phyloP scores from a whole-genome alignment of 2,888 invertebrate species.

The Trachelus troglodyta region DNA sequence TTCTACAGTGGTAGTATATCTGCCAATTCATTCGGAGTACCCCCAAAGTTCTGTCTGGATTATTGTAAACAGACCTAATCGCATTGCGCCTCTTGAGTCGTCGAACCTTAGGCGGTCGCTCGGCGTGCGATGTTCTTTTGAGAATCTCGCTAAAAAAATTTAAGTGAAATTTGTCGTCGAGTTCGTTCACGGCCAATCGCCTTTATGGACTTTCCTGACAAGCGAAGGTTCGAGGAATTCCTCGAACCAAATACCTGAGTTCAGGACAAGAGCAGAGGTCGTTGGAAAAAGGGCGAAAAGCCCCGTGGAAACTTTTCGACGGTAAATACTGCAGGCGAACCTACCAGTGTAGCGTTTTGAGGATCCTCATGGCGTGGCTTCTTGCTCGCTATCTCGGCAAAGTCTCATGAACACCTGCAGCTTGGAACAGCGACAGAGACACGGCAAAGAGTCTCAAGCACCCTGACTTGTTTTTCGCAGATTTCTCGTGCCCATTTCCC shows the following conservation, averaged over 20 bases:
- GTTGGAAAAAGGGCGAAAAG: background rate
- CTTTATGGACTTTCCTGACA: background rate
- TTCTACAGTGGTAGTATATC: background rate
- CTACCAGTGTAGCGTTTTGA: conserved; percentile 65
- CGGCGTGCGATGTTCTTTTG: conserved; percentile 34
- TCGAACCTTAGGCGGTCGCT: conserved; percentile 44
- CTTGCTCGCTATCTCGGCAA: conserved; percentile 15
- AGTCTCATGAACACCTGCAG: conserved; percentile 33
- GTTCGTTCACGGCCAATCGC: background rate
- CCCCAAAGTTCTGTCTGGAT: background rate
- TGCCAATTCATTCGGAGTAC: background rate
- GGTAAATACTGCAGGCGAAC: conserved; percentile 29
- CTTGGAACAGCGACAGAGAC: conserved; percentile 17
- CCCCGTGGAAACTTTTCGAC: background rate
- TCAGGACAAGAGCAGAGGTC: background rate
- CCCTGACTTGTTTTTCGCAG: conserved; percentile 6
- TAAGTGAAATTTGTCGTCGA: conserved; percentile 12
- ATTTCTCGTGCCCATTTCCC: conserved; percentile 8
- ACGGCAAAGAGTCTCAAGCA: background rate
- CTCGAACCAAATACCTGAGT: background rate
- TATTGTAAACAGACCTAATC: conserved; percentile 55
- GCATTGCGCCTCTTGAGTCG: conserved; percentile 58
- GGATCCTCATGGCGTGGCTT: conserved; percentile 65
- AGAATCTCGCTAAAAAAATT: conserved; percentile 54
- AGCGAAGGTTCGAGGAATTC: background rate